Evolutionary conservation across 2,888 invertebrate species (phyloP), one percentile per base, ranked within the genome.

Genomic region (Drosophila atripex): DNA sequence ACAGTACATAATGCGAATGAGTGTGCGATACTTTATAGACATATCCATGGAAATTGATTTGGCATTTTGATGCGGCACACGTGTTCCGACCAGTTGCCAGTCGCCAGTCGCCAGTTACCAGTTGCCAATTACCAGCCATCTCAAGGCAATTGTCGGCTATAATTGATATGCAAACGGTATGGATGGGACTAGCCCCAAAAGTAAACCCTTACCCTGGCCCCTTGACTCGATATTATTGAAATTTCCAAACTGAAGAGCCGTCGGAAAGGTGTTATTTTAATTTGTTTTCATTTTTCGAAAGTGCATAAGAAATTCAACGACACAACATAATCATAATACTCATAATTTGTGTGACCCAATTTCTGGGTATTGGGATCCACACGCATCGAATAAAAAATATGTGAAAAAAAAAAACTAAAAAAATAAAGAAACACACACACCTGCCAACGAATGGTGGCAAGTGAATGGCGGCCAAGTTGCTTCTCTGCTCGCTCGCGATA

Each of bases 1-100:
- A 41, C 41, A 35, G 32, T 11, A 8, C 14, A 28, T 14, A 12
- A 4, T 6, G 16, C 18, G 4, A 18, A 12, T 43, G 32, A 32
- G 32, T 35, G 43, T 43, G 32, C 28, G 52, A 52, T 64, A 64
- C 63, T 63, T 45, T 45, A 38, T 43, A 43, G 63, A 43, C 63
- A 52, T 64, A 53, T 53, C 65, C 57, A 66, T 70, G 53, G 54
- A 84, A 79, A 80, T 80, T 77, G 86, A 73, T 80, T 80, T 84
- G 76, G 71, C 85, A 80, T 86, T 80, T 73, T 70, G 73, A 80
- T 80, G 87, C 82, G 76, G 65, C 50, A 71, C 80, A 80, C 86
- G 86, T 84, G 86, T 77, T 49, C 32, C 35, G 14, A 41, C 49
- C 28, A 39, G 28, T 63, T 46, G 38, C 32, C 41, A 49, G 46